phyloP scores from a whole-genome alignment of 2,797 vertebrate species.

The Phoxinus dragarum region DNA sequence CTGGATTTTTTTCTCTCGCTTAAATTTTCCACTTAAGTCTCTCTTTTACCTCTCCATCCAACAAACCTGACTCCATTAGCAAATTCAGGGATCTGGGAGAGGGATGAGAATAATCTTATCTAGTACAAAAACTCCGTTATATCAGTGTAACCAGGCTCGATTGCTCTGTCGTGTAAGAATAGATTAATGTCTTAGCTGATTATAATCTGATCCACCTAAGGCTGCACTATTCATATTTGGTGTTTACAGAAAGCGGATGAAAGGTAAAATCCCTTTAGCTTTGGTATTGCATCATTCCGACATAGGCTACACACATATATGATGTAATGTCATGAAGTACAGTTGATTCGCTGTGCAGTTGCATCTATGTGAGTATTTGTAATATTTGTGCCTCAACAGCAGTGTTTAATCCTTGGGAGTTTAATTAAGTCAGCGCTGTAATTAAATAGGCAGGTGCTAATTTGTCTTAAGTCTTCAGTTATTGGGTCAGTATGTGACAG shows the following conservation, averaged over 20 bases:
- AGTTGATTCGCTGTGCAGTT: background rate
- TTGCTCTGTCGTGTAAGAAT: conserved; percentile 57
- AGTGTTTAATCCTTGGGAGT: conserved; percentile 47
- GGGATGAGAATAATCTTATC: conserved; percentile 70
- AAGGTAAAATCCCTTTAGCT: conserved; percentile 25
- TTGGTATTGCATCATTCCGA: conserved; percentile 2
- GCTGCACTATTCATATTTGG: conserved; percentile 50
- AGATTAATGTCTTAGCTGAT: conserved; percentile 58
- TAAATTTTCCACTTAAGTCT: conserved; percentile 55
- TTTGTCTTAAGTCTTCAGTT: conserved; percentile 49
- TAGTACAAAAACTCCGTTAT: conserved; percentile 72
- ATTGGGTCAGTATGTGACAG: conserved; percentile 44
- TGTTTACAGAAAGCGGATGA: conserved; percentile 46
- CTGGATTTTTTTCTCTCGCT: background rate
- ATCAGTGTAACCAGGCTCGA: conserved; percentile 68
- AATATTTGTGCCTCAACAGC: conserved; percentile 20
- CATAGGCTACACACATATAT: background rate
- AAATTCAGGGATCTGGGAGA: conserved; percentile 60
- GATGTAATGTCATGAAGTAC: conserved; percentile 15
- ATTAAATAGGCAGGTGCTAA: conserved; percentile 52
- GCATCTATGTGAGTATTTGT: background rate
- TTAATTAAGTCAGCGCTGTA: conserved; percentile 42
- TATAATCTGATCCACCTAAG: conserved; percentile 51
- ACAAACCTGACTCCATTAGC: conserved; percentile 65
- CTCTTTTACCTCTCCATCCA: conserved; percentile 60